Evolutionary conservation across 2,888 invertebrate species (phyloP).

Genomic region (Dasypolia templi): DNA sequence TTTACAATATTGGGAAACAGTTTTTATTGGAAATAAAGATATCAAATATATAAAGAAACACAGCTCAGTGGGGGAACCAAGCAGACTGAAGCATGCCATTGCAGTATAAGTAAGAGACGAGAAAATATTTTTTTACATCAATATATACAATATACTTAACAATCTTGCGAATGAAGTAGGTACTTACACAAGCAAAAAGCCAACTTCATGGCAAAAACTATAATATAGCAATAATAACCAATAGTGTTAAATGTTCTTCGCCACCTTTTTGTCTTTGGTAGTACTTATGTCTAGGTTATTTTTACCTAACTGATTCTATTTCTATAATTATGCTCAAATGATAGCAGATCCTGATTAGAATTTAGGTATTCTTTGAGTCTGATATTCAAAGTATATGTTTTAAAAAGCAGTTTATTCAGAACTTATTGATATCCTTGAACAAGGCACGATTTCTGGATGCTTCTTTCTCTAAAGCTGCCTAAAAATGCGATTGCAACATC

Average conservation of each 20-base stretch:
- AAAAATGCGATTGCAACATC: not conserved
- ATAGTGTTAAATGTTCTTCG: conserved; percentile 16
- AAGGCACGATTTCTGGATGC: not conserved
- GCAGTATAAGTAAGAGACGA: conserved; percentile 3
- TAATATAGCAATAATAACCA: conserved; percentile 14
- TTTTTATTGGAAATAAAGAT: conserved; percentile 1
- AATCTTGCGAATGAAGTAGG: conserved; percentile 4
- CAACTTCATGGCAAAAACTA: conserved; percentile 23
- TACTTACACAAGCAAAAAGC: conserved; percentile 23
- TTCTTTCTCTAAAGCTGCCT: not conserved
- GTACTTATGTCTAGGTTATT: conserved; percentile 4
- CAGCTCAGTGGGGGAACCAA: conserved; percentile 1
- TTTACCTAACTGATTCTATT: not conserved
- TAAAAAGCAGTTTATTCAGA: not conserved
- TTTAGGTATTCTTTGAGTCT: not conserved
- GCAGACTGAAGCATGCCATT: conserved; percentile 38
- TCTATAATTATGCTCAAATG: too few species aligned
- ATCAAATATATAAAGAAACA: conserved; percentile 15
- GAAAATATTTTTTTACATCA: conserved; percentile 6
- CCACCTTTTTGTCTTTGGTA: conserved; percentile 27
- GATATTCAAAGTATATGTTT: not conserved
- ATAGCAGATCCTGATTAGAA: not conserved
- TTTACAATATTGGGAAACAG: not conserved
- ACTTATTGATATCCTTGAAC: not conserved
- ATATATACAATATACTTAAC: conserved; percentile 3